Percentiles rank a stretch among this genome's conserved stretches.
phyloP scores from a whole-genome alignment of 2,797 vertebrate species.

The Hapalemur alaotrensis region DNA sequence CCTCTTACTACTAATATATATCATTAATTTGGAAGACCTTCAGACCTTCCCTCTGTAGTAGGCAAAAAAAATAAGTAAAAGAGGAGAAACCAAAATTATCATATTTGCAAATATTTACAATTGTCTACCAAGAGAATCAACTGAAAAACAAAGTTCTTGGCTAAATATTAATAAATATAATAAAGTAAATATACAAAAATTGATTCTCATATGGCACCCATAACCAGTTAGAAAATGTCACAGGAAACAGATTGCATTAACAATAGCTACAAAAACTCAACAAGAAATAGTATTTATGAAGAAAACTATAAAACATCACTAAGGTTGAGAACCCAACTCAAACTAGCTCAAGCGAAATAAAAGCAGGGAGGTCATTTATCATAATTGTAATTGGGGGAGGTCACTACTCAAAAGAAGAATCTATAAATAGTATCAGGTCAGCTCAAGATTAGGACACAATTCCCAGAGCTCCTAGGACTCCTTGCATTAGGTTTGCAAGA shows the following conservation, averaged over 20 bases:
- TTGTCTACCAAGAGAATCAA: not conserved
- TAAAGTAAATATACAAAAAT: not conserved
- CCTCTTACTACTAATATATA: not conserved
- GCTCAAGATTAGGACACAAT: not conserved
- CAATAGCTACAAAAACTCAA: not conserved
- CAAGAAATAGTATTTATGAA: not conserved
- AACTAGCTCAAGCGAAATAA: not conserved
- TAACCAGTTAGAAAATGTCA: not conserved
- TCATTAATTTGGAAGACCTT: constrained; percentile 27
- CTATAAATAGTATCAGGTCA: too few relatives aligned
- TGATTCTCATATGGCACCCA: not conserved
- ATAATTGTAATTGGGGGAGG: not conserved
- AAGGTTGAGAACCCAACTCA: not conserved
- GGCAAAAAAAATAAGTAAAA: constrained; percentile 14
- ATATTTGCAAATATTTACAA: not conserved
- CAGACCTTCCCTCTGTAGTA: not conserved
- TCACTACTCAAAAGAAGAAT: not conserved
- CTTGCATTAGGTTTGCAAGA: not conserved
- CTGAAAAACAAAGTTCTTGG: not conserved
- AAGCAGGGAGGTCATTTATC: not conserved
- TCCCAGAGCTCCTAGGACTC: not conserved
- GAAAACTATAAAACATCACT: not conserved
- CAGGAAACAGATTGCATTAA: not conserved
- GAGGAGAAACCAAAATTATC: not conserved
- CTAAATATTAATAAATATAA: not conserved